Conservation (phyloP, 2,797 vertebrate genomes). For the Spondyliosoma cantharus region DNA sequence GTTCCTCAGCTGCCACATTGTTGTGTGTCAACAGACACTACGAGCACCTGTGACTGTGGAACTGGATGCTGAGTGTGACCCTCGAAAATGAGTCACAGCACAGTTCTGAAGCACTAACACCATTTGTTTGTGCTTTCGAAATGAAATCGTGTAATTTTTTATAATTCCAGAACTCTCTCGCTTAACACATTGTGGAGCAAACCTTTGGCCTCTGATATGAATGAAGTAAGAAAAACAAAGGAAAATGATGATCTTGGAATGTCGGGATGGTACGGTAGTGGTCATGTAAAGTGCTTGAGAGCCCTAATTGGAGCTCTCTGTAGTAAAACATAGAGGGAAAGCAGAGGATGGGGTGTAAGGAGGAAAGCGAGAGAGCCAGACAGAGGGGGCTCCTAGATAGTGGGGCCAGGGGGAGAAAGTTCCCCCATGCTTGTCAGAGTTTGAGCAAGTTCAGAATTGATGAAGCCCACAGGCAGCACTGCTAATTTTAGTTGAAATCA, state of each 20-base stretch:
- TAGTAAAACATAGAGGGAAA: constrained; percentile 47
- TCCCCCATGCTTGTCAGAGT: constrained; percentile 83
- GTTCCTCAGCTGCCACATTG: constrained; percentile 57
- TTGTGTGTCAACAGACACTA: constrained; percentile 68
- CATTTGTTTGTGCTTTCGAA: constrained; percentile 24
- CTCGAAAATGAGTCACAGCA: constrained; percentile 34
- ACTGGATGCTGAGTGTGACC: constrained; percentile 25
- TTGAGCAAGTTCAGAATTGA: constrained; percentile 85
- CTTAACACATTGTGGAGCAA: not conserved
- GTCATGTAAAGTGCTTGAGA: constrained; percentile 47
- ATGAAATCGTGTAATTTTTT: not conserved
- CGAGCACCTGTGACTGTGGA: constrained; percentile 58
- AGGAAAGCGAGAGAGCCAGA: constrained; percentile 62
- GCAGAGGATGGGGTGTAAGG: constrained; percentile 60
- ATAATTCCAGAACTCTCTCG: not conserved
- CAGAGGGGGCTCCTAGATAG: constrained; percentile 73
- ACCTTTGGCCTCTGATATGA: constrained; percentile 22
- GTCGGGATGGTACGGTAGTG: constrained; percentile 17
- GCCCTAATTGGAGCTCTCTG: constrained; percentile 68
- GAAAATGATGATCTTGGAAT: constrained; percentile 9
- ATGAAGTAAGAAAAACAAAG: constrained; percentile 24
- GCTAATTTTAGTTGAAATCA: constrained; percentile 87
- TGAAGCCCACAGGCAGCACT: constrained; percentile 83
- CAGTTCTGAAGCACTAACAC: constrained; percentile 11
- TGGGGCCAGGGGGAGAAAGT: constrained; percentile 72